A percentile compares a stretch with the other conserved stretches of the same genome.
Evolutionary conservation across 2,797 vertebrate species (phyloP).

Genomic region (Urophycis tenuis): DNA sequence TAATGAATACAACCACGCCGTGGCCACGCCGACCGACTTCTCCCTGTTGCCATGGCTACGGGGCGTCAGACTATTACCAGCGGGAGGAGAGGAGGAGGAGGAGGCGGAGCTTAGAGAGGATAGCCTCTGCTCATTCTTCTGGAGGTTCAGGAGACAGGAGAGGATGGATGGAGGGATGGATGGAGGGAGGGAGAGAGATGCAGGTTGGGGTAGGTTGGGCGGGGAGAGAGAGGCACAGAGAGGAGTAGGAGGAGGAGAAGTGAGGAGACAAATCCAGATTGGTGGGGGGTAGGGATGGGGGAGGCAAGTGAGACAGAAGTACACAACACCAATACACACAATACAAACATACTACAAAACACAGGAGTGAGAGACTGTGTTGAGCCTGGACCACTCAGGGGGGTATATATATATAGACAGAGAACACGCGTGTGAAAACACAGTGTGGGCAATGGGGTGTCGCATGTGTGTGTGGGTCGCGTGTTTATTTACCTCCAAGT

Average conservation of each 20-base stretch:
- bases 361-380: slow-evolving; percentile 26
- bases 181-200: slow-evolving; percentile 29
- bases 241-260: slow-evolving; percentile 29
- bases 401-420: slow-evolving; percentile 14
- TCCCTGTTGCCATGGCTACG: slow-evolving; percentile 40
- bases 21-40: slow-evolving; percentile 36
- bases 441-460: not conserved
- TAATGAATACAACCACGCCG: not conserved
- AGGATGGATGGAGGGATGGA: slow-evolving; percentile 10
- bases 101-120: slow-evolving; percentile 79
- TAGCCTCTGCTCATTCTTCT: slow-evolving; percentile 80
- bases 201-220: slow-evolving; percentile 1
- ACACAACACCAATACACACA: slow-evolving; percentile 3
- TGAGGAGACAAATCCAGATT: slow-evolving; percentile 44
- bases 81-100: slow-evolving; percentile 69
- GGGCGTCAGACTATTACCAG: slow-evolving; percentile 69
- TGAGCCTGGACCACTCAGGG: slow-evolving; percentile 21
- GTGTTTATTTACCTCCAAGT: slow-evolving; percentile 77
- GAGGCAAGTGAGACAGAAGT: slow-evolving; percentile 19
- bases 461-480: not conserved
- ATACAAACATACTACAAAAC: slow-evolving; percentile 17
- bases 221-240: slow-evolving; percentile 5
- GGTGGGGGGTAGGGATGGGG: slow-evolving; percentile 26
- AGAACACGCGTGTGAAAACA: slow-evolving; percentile 1
- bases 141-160: slow-evolving; percentile 50